These are phyloP conservation scores for Loxodonta africana DNA, from an alignment of 2,113 vertebrate genomes.

Conservation along the genomic window DNA sequence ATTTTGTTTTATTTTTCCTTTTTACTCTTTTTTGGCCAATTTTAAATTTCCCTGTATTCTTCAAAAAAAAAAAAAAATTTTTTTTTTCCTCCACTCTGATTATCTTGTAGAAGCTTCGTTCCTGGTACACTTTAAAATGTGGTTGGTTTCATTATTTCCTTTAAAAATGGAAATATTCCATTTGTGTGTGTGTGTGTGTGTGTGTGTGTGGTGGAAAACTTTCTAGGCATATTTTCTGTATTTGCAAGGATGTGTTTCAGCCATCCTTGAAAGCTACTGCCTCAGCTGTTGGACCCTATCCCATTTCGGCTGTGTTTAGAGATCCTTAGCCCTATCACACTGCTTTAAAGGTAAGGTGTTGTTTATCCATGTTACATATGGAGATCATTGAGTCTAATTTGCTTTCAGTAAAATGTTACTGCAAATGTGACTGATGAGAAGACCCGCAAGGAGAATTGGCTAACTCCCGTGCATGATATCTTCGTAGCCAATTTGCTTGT, in stretches of 20 bases:
- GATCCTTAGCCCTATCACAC: not conserved
- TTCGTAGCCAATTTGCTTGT: not conserved
- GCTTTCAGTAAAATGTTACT: not conserved
- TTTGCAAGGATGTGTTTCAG: not conserved
- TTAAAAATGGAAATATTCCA: not conserved
- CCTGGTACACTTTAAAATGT: not conserved
- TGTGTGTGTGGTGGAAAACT: not conserved
- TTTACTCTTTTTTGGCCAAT: not conserved
- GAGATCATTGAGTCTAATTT: constrained; percentile 30
- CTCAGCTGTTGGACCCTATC: not conserved
- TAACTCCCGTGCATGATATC: not conserved
- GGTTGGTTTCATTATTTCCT: constrained; percentile 32
- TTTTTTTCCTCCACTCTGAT: not conserved
- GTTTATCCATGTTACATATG: not conserved
- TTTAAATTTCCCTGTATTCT: not conserved
- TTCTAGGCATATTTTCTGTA: not conserved
- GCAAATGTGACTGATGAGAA: not conserved
- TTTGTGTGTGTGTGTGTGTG: not conserved
- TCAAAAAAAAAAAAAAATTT: not conserved
- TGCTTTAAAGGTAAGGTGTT: not conserved
- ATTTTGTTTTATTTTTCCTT: constrained; percentile 23
- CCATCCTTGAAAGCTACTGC: not conserved
- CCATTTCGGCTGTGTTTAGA: not conserved
- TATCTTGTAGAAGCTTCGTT: not conserved
- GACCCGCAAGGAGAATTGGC: not conserved